These are phyloP conservation scores for Sciurus vulgaris DNA, from an alignment of 2,797 vertebrate species.

Conservation along the genomic window DNA sequence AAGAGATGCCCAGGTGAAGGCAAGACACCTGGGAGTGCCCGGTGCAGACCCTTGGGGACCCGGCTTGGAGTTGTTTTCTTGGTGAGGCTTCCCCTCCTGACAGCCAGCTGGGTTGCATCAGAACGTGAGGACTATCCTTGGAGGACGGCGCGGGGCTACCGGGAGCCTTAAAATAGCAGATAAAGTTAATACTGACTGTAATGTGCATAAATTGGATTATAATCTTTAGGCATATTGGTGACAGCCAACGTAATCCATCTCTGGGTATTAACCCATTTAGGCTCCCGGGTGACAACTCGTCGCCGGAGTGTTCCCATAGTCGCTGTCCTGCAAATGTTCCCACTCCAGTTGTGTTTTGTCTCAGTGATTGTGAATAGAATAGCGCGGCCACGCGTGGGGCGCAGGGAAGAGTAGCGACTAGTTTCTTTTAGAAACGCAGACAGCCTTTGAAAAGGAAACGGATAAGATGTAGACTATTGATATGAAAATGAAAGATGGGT, in stretches of 20 bases:
- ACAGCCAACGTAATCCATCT: constrained; percentile 80
- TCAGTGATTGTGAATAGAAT: neutral
- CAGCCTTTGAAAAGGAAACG: constrained; percentile 71
- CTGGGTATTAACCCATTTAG: constrained; percentile 79
- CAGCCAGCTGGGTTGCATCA: constrained; percentile 73
- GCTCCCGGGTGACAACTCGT: constrained; percentile 70
- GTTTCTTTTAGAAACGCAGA: constrained; percentile 64
- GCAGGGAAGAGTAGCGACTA: neutral
- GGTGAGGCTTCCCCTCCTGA: neutral
- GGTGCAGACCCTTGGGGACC: constrained; percentile 3
- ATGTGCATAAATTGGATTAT: constrained; percentile 83
- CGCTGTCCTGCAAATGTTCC: constrained; percentile 52
- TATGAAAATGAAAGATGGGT: constrained; percentile 77
- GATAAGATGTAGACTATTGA: constrained; percentile 68
- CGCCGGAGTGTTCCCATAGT: constrained; percentile 32
- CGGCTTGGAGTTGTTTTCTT: constrained; percentile 50
- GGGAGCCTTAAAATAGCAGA: constrained; percentile 81
- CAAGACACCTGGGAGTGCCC: constrained; percentile 62
- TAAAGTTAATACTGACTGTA: constrained; percentile 79
- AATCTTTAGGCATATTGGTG: constrained; percentile 81
- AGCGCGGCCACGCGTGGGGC: constrained; percentile 38
- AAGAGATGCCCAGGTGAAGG: constrained; percentile 72
- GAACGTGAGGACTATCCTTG: constrained; percentile 67
- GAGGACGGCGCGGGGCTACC: constrained; percentile 55
- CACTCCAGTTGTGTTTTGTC: constrained; percentile 7